Conservation (phyloP, 2,113 vertebrate species). For the Turnix velox region DNA sequence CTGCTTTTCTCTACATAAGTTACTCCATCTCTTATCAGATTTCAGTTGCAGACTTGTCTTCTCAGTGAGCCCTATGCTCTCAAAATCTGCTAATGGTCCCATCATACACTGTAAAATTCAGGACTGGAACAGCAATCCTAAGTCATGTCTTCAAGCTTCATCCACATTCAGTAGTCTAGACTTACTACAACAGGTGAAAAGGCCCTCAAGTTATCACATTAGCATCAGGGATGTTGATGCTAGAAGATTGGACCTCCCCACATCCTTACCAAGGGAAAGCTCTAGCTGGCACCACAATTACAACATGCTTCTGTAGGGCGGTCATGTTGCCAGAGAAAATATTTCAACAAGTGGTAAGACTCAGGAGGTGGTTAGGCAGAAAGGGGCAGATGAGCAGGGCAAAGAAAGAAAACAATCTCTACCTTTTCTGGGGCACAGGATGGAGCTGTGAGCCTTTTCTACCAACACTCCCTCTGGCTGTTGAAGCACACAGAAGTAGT, state of each 20-base stretch:
- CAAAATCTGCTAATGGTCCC: background rate
- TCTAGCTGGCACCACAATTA: background rate
- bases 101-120: background rate
- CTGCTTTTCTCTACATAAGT: background rate
- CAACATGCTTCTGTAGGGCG: background rate
- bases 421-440: constrained; percentile 67
- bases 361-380: background rate
- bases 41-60: background rate
- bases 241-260: background rate
- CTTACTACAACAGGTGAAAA: background rate
- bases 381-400: background rate
- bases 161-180: background rate
- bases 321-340: background rate
- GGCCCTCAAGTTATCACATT: background rate
- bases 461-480: constrained; percentile 68
- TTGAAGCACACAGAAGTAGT: background rate
- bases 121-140: background rate
- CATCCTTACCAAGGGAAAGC: background rate
- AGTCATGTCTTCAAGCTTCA: background rate
- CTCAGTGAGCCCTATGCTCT: background rate
- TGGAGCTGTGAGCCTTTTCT: constrained; percentile 66
- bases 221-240: background rate
- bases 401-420: background rate
- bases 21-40: background rate
- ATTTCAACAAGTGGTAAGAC: background rate